These are phyloP conservation scores for Sorex araneus DNA, from an alignment of 2,113 vertebrate genomes.

Conservation along the genomic window DNA sequence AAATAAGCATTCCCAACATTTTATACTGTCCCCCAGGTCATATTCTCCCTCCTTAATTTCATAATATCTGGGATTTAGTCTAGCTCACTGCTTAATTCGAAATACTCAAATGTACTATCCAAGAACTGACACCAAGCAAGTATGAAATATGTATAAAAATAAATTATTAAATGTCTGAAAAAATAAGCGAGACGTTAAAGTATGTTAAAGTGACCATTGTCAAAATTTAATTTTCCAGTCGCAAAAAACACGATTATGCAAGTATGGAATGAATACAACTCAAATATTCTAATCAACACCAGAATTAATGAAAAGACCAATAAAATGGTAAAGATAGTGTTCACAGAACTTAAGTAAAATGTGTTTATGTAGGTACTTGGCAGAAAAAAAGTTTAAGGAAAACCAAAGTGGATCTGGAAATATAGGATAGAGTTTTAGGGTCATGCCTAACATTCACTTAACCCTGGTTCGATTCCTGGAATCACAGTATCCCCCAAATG, in stretches of 20 bases:
- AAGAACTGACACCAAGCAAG: not conserved
- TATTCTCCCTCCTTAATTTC: not conserved
- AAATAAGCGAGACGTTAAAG: not conserved
- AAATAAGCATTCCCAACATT: not conserved
- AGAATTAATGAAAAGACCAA: not conserved
- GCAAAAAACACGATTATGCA: not conserved
- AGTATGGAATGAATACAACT: not conserved
- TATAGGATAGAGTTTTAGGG: no score
- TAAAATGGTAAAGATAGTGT: not conserved
- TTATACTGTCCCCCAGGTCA: not conserved
- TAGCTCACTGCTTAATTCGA: not conserved
- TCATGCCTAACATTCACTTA: no score
- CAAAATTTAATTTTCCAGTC: conserved; percentile 15
- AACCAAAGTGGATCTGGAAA: not conserved
- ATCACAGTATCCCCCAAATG: no score
- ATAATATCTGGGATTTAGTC: not conserved
- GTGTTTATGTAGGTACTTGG: not conserved
- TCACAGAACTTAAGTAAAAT: conserved; percentile 42
- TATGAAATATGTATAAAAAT: conserved; percentile 20
- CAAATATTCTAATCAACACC: not conserved
- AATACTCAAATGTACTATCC: not conserved
- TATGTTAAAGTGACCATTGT: not conserved
- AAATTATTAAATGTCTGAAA: not conserved
- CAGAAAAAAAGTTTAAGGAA: conserved; percentile 9
- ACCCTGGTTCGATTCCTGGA: no score